A percentile compares a stretch with the other conserved stretches of the same genome.
phyloP scores from a whole-genome alignment of 2,113 vertebrate genomes.

The Alethe diademata region DNA sequence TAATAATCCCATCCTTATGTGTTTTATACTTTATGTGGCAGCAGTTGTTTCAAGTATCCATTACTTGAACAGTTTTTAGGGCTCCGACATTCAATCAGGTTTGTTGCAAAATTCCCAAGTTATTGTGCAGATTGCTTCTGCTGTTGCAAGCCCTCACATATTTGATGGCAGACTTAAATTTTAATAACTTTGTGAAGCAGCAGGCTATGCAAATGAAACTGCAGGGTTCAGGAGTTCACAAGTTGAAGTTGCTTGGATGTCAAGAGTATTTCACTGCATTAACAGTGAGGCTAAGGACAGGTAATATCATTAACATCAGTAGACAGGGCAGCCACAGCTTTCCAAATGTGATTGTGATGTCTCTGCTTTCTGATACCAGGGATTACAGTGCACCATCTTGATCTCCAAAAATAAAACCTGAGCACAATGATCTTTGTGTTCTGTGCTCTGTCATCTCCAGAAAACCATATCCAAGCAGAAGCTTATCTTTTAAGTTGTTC shows the following conservation, averaged over 20 bases:
- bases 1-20: slow-evolving; percentile 7
- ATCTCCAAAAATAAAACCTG: neutral
- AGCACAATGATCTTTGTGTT: neutral
- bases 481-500: neutral
- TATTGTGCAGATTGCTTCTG: neutral
- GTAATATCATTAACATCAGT: neutral
- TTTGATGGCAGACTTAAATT: neutral
- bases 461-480: neutral
- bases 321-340: neutral
- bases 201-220: neutral
- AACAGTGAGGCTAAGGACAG: neutral
- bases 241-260: neutral
- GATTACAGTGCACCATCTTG: neutral
- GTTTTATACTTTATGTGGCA: slow-evolving; percentile 18
- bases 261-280: neutral
- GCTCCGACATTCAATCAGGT: neutral
- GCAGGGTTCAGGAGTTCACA: neutral
- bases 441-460: neutral
- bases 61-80: neutral
- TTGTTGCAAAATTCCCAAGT: neutral
- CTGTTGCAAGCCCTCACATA: neutral
- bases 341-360: neutral
- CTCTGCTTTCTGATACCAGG: neutral
- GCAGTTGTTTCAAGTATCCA: neutral
- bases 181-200: neutral